Evolutionary conservation across 2,888 invertebrate species (phyloP).

Genomic region (Hipparchia sbordonii): DNA sequence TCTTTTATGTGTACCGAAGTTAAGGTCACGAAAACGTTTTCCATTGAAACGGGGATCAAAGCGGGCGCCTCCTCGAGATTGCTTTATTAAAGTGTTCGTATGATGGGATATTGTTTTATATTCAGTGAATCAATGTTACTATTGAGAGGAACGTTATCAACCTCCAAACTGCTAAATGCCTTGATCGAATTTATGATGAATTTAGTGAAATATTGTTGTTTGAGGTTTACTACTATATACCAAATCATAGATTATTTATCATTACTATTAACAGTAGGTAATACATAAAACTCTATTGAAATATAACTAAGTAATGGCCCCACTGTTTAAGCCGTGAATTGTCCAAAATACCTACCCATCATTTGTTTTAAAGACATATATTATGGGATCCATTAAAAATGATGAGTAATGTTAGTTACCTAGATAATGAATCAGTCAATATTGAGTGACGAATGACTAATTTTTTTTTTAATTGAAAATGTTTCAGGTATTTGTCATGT

Average conservation of each 20-base stretch:
- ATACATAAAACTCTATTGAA: too few species aligned
- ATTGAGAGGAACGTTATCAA: neutral
- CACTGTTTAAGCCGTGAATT: too few species aligned
- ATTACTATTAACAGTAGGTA: neutral
- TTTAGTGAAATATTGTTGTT: neutral
- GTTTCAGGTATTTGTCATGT: too few species aligned
- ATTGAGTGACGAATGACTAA: too few species aligned
- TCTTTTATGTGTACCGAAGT: conserved; percentile 22
- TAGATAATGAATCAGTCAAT: too few species aligned
- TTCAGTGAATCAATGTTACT: neutral
- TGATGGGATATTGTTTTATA: conserved; percentile 20
- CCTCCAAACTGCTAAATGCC: neutral
- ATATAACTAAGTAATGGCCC: too few species aligned
- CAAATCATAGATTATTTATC: too few species aligned
- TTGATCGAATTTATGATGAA: neutral
- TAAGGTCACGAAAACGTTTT: conserved; percentile 28
- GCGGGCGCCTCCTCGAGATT: conserved; percentile 20
- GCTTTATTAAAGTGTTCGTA: conserved; percentile 25
- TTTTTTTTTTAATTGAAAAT: too few species aligned
- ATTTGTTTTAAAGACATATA: too few species aligned
- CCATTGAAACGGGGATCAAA: conserved; percentile 28
- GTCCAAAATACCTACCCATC: too few species aligned
- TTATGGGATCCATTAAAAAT: too few species aligned
- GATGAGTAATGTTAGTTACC: too few species aligned
- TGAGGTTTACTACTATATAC: neutral